A percentile compares a stretch with the other conserved stretches of the same genome.
These are phyloP conservation scores for Dicyrtoma fusca DNA, from an alignment of 2,888 invertebrate species.

Conservation along the genomic window DNA sequence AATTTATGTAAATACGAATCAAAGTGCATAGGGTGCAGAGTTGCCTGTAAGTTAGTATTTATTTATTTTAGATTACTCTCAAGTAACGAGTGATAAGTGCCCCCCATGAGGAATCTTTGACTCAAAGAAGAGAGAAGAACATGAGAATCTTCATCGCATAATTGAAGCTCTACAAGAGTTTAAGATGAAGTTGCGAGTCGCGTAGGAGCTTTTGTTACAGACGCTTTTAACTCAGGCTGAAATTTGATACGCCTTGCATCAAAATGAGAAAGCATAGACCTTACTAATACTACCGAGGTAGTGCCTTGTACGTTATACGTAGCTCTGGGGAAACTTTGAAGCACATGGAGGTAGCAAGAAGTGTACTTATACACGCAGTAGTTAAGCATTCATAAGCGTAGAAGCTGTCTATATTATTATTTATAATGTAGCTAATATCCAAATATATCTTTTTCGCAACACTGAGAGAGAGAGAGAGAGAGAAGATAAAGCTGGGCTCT, in stretches of 20 bases:
- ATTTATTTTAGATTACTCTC: too few species aligned
- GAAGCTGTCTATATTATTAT: conserved; percentile 20
- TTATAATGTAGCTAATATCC: conserved; percentile 16
- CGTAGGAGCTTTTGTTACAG: not conserved
- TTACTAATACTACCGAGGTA: too few species aligned
- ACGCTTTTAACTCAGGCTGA: not conserved
- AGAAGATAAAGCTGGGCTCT: not conserved
- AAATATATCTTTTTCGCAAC: not conserved
- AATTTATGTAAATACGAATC: too few species aligned
- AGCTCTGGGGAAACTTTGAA: not conserved
- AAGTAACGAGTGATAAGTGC: too few species aligned
- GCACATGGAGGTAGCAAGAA: too few species aligned
- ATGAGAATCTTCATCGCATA: conserved; percentile 3
- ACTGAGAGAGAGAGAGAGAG: not conserved
- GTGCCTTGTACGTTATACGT: too few species aligned
- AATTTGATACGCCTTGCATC: too few species aligned
- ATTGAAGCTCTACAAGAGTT: conserved; percentile 8
- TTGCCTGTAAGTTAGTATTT: too few species aligned
- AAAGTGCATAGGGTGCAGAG: too few species aligned
- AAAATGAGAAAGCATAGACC: too few species aligned
- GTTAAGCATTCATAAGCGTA: conserved; percentile 1
- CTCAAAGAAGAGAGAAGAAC: not conserved
- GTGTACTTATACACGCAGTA: not conserved
- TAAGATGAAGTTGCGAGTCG: conserved; percentile 1
- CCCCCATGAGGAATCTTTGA: too few species aligned